phyloP scores from a whole-genome alignment of 1,140 invertebrate genomes.

The Saccostrea echinata region DNA sequence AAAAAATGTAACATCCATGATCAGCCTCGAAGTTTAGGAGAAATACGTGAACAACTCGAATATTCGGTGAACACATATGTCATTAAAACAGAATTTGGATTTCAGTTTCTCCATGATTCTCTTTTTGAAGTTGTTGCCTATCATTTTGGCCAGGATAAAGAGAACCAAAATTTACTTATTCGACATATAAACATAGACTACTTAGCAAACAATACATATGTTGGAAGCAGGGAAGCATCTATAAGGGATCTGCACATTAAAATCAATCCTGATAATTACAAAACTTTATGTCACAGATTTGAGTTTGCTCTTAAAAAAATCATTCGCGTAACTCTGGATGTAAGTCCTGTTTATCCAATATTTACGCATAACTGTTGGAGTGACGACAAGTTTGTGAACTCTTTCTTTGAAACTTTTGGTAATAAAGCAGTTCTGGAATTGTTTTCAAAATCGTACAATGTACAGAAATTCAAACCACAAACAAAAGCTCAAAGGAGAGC shows the following conservation, averaged over 20 bases:
- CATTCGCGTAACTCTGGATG: not conserved
- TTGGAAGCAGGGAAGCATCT: not conserved
- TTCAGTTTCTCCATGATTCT: not conserved
- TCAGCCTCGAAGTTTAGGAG: not conserved
- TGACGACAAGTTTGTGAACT: not conserved
- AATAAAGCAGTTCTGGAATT: too few relatives aligned
- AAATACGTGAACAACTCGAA: not conserved
- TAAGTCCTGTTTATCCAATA: not conserved
- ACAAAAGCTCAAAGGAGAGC: too few relatives aligned
- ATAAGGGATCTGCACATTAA: not conserved
- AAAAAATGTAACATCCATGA: not conserved
- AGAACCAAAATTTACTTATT: not conserved
- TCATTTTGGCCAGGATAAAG: not conserved
- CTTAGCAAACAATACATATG: not conserved
- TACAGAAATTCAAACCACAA: too few relatives aligned
- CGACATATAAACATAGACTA: not conserved
- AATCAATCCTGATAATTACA: not conserved
- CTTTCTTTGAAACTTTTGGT: too few relatives aligned
- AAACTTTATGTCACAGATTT: not conserved
- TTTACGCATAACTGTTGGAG: not conserved
- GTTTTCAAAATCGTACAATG: too few relatives aligned
- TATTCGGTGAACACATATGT: not conserved
- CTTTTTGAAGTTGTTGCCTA: not conserved
- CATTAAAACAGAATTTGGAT: not conserved
- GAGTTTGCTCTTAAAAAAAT: not conserved